Base-by-base conservation (phyloP, 2,888 invertebrate genomes). In the Artemia sinica region DNA sequence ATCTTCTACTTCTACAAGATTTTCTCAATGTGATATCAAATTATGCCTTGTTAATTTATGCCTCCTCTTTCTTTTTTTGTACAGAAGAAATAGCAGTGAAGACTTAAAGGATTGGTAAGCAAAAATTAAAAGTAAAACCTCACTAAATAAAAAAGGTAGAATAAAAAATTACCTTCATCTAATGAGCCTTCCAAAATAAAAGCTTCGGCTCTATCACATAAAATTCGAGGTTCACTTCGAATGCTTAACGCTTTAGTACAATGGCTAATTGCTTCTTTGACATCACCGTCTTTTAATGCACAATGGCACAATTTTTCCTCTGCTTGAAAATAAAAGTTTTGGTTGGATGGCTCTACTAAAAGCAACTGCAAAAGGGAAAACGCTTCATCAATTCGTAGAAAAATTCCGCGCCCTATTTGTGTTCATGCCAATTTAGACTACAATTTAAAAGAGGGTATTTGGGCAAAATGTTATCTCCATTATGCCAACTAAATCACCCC, bases 171-270 rank as follows among this genome's bases (percentile, higher is more conserved):
- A 85, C 85, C 90, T 80, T 94, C 92, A 74, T 95, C 92, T 78
- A 84, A 96, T 84, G 91, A 84, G 77, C 97, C 96, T 14, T 88
- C 85, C 7, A 85, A 84, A 51, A 96, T 79, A 77, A 93, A 86
- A 9, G 94, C 92, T 75, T 99, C 97, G 0, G 88, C 98, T 72
- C 89, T 84, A 79, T 95, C 92, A 79, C 94, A 94, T 72, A 89
- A 83, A 69, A 89, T 81, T 70, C 85, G 84, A 14, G 88, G 83
- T 75, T 91, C 89, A 51, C 85, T 83, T 74, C 82, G 84, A 71
- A 89, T 81, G 71, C 85, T 83, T 69, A 97, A 79, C 48, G 95
- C 92, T 67, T 84, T 83, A 67, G 85, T 83, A 78, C 98, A 98
- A 69, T 84, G 82, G 18, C 80, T 76, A 70, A 96, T 79, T 41